phyloP scores from a whole-genome alignment of 2,888 invertebrate species.

The Gortyna flavago region DNA sequence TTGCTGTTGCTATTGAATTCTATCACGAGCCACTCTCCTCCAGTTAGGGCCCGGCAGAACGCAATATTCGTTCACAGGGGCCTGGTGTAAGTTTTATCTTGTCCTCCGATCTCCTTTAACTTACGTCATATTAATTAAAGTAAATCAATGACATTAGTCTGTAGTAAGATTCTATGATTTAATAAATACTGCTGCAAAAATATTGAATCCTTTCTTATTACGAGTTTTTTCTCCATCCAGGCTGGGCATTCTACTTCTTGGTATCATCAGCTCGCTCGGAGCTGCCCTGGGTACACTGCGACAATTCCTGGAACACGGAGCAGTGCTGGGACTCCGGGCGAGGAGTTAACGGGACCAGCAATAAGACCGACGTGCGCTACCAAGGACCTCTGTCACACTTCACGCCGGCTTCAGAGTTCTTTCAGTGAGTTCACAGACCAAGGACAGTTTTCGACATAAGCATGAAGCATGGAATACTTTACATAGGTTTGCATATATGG shows the following conservation, averaged over 20 bases:
- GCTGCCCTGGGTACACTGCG: conserved; percentile 95
- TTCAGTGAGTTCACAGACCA: conserved; percentile 88
- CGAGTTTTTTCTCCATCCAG: conserved; percentile 65
- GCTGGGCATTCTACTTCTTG: conserved; percentile 95
- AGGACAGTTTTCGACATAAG: neutral
- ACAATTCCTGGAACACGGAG: conserved; percentile 95
- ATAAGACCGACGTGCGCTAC: conserved; percentile 84
- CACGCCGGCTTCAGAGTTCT: conserved; percentile 94
- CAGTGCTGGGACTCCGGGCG: conserved; percentile 91
- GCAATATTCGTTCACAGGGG: too few species aligned
- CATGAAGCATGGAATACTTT: neutral
- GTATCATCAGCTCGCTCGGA: conserved; percentile 92
- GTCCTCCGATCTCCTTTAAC: too few species aligned
- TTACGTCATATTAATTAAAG: too few species aligned
- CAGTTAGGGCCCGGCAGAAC: too few species aligned
- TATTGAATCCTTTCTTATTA: neutral
- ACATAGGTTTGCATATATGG: too few species aligned
- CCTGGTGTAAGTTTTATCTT: too few species aligned
- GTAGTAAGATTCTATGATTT: too few species aligned
- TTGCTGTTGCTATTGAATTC: too few species aligned
- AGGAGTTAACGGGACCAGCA: conserved; percentile 77
- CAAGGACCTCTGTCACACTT: conserved; percentile 89
- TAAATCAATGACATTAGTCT: too few species aligned
- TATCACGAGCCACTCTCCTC: too few species aligned
- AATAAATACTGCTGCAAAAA: neutral